These are phyloP conservation scores for Sitobion miscanthi DNA, from an alignment of 1,140 invertebrate genomes.

Conservation along the genomic window DNA sequence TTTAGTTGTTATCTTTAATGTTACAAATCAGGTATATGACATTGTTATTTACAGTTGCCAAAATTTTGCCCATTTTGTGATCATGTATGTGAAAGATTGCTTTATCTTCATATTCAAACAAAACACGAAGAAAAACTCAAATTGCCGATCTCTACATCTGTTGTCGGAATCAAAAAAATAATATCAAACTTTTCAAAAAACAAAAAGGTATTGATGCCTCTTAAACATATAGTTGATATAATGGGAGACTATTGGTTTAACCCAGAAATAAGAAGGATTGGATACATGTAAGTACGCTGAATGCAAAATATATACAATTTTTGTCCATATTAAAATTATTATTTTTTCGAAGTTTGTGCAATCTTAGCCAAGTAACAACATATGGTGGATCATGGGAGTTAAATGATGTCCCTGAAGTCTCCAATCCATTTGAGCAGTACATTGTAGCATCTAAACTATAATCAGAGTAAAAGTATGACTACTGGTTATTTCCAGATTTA, in stretches of 20 bases:
- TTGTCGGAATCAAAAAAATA: neutral
- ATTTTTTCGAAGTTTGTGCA: neutral
- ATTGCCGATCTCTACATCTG: neutral
- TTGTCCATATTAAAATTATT: neutral
- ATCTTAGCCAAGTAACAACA: neutral
- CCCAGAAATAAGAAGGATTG: neutral
- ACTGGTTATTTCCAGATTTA: neutral
- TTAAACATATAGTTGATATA: neutral
- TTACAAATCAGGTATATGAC: neutral
- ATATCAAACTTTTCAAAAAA: neutral
- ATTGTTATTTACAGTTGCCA: neutral
- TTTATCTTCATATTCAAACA: neutral
- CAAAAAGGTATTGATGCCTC: neutral
- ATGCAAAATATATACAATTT: neutral
- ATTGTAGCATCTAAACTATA: neutral
- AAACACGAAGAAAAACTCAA: neutral
- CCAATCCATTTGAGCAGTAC: neutral
- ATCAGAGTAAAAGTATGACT: neutral
- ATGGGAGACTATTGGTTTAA: neutral
- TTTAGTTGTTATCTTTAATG: neutral
- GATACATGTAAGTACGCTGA: neutral
- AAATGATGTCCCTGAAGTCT: neutral
- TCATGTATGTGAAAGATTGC: neutral
- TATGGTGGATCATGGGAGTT: neutral
- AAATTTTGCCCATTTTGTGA: conserved; percentile 6